Base-by-base conservation (phyloP, 2,113 vertebrate genomes). In the Ailurus styani region DNA sequence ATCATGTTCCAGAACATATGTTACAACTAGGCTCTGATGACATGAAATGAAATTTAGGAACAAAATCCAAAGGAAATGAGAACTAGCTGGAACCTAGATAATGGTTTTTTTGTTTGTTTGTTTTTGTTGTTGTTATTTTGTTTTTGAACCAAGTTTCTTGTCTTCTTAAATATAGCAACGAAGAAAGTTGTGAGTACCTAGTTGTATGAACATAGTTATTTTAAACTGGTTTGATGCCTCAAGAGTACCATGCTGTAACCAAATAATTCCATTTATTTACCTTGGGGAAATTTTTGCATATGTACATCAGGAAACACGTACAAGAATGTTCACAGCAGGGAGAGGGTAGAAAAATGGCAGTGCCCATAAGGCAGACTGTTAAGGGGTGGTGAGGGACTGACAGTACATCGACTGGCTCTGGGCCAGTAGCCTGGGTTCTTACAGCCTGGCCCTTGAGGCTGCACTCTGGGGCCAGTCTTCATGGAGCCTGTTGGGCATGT, bases 401-500 rank as follows among this genome's bases (percentile, higher is more conserved):
- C 57, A 3, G 14, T 50, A 15, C 64, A n/a, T 45, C 45, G 93
- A 40, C n/a, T 84, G 3, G 66, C n/a, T 7, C 3, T 91, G 8
- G 92, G 54, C 5, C 1, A 23, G 34, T 3, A 47, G 52, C 4
- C 21, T 79, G 47, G 4, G 17, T 14, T 85, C 29, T 31, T 93
- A 89, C 6, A 14, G 47, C 29, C 57, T 97, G 23, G 42, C 70
- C 0, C 20, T 64, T 0, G 88, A 54, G 31, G 85, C 92, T 2
- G 40, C 60, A 21, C 18, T 96, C 6, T 54, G 84, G 21, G 66
- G 11, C 42, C 50, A 9, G 5, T 98, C 99, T 25, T 98, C 98
- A 0, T 99, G 99, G 99, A 98, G 50, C 23, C 40, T 99, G 31
- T 97, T 98, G 21, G 99, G 99, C 0, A 99, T 99, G 0, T 97